Evolutionary conservation across 2,797 vertebrate species (phyloP).

Genomic region (Margarornis squamiger): DNA sequence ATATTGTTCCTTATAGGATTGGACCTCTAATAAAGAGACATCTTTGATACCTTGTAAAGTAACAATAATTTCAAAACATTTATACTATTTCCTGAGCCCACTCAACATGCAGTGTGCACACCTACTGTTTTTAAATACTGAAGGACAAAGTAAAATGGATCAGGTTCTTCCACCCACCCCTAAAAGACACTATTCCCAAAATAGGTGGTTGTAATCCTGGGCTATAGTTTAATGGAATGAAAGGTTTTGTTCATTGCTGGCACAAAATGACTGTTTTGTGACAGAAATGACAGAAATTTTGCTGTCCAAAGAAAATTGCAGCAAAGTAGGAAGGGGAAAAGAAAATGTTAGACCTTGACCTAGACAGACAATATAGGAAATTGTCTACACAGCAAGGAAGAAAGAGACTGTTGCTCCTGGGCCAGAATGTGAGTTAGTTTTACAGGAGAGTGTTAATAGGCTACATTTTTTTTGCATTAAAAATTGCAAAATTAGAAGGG

Average conservation of each 20-base stretch:
- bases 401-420: not conserved
- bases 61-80: not conserved
- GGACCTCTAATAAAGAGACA: not conserved
- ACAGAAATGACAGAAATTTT: not conserved
- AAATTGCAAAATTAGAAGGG: not conserved
- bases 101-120: not conserved
- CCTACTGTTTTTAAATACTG: not conserved
- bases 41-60: not conserved
- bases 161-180: rapidly evolving
- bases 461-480: not conserved
- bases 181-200: not conserved
- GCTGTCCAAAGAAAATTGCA: not conserved
- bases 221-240: not conserved
- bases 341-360: rapidly evolving
- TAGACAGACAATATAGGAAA: not conserved
- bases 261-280: not conserved
- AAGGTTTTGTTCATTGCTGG: not conserved
- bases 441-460: not conserved
- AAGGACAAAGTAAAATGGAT: not conserved
- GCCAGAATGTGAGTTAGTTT: not conserved
- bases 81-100: not conserved
- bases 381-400: not conserved
- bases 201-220: not conserved
- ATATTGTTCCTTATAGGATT: not conserved
- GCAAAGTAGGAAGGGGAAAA: not conserved